Conservation (phyloP, 2,888 invertebrate genomes). For the Phyto melanocephala region DNA sequence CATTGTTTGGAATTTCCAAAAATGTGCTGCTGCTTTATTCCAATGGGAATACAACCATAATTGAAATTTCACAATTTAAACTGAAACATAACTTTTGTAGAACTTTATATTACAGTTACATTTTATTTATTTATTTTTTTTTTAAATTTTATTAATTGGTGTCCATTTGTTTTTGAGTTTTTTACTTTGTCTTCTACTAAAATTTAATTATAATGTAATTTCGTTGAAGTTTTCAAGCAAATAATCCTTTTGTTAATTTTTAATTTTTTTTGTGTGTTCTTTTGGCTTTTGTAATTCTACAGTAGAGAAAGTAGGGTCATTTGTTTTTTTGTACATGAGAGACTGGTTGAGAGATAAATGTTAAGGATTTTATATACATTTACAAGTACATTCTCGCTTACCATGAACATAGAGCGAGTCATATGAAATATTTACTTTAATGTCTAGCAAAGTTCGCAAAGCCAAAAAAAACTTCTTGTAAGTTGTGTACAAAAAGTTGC, state of each 20-base stretch:
- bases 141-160: background rate
- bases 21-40: background rate
- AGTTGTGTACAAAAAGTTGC: too few relatives aligned
- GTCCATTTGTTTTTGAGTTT: background rate
- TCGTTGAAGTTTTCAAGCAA: constrained; percentile 52
- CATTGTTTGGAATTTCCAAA: background rate
- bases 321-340: background rate
- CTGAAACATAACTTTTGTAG: constrained; percentile 1
- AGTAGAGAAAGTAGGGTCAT: too few relatives aligned
- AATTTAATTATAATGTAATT: constrained; percentile 62
- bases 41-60: constrained; percentile 17
- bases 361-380: background rate
- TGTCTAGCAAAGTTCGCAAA: constrained; percentile 56
- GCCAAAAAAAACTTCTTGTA: constrained; percentile 44
- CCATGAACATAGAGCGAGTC: constrained; percentile 20
- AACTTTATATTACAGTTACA: background rate
- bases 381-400: background rate
- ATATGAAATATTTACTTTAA: constrained; percentile 57
- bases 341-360: too few relatives aligned
- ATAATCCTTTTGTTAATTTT: constrained; percentile 55
- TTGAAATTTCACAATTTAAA: constrained; percentile 55
- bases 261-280: background rate
- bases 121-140: background rate
- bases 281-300: background rate
- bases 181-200: constrained; percentile 43